A percentile compares a stretch with the other conserved stretches of the same genome.
phyloP scores from a whole-genome alignment of 2,888 invertebrate genomes.

The Cremastinae sp. region DNA sequence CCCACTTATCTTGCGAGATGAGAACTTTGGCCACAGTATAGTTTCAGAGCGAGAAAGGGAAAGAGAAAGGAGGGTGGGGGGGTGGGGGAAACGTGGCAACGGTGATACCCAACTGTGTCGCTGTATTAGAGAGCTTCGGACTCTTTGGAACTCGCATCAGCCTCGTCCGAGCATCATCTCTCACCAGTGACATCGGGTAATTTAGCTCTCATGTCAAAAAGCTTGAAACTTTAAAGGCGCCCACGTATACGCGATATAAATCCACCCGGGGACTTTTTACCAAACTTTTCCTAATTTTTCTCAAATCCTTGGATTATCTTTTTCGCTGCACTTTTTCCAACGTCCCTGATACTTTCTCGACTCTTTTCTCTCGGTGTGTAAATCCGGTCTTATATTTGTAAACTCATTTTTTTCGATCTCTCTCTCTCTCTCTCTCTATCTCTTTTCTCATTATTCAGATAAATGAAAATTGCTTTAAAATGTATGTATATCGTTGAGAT shows the following conservation, averaged over 20 bases:
- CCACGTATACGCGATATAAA: constrained; percentile 15
- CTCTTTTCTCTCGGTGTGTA: too few species aligned
- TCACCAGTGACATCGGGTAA: constrained; percentile 33
- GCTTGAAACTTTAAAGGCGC: constrained; percentile 32
- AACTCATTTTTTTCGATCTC: too few species aligned
- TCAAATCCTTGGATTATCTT: background rate
- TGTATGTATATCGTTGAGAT: too few species aligned
- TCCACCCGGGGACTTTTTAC: constrained; percentile 24
- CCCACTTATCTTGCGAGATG: constrained; percentile 68
- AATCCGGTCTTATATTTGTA: too few species aligned
- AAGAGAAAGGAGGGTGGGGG: constrained; percentile 19
- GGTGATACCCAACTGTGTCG: constrained; percentile 13
- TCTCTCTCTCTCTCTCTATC: too few species aligned
- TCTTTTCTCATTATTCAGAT: too few species aligned
- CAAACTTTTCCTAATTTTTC: constrained; percentile 14
- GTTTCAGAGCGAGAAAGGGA: constrained; percentile 40
- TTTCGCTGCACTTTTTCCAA: background rate
- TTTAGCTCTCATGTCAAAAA: constrained; percentile 13
- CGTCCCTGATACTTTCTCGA: too few species aligned
- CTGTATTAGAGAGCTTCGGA: constrained; percentile 25
- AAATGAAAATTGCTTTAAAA: too few species aligned
- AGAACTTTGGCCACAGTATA: constrained; percentile 69
- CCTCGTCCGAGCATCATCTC: constrained; percentile 26
- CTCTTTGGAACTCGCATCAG: constrained; percentile 26
- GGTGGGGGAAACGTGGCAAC: constrained; percentile 1